Conservation (phyloP, 2,888 invertebrate species). For the Diaperis boleti region DNA sequence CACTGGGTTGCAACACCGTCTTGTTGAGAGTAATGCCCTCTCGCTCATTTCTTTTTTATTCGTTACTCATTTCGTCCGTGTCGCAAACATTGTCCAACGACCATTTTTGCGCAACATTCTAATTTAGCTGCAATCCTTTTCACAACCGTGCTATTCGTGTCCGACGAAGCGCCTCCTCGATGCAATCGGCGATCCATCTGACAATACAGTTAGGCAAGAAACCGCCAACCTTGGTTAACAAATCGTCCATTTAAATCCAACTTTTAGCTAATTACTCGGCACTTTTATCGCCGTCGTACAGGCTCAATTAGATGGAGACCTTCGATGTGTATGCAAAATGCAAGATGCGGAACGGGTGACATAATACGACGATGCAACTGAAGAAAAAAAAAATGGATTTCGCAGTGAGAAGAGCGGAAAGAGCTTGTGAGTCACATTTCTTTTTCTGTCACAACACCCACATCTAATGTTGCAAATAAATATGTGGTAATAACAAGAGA, state of each 20-base stretch:
- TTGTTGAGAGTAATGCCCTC: too few relatives aligned
- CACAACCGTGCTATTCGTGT: too few relatives aligned
- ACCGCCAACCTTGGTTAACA: constrained; percentile 13
- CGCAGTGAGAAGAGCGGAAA: too few relatives aligned
- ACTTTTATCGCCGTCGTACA: too few relatives aligned
- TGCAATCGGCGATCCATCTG: neutral
- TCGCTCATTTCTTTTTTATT: too few relatives aligned
- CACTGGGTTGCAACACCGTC: too few relatives aligned
- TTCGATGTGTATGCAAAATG: constrained; percentile 19
- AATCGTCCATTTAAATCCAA: constrained; percentile 17
- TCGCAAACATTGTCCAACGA: too few relatives aligned
- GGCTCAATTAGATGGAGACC: constrained; percentile 7
- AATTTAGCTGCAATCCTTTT: neutral
- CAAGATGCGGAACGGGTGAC: constrained; percentile 22
- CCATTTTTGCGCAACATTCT: constrained; percentile 1
- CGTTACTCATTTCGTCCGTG: too few relatives aligned
- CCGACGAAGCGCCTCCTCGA: too few relatives aligned
- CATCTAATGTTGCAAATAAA: too few relatives aligned
- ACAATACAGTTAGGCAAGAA: constrained; percentile 5
- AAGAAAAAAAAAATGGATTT: constrained; percentile 4
- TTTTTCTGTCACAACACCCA: too few relatives aligned
- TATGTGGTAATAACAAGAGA: too few relatives aligned
- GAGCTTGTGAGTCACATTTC: neutral
- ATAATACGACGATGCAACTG: constrained; percentile 4
- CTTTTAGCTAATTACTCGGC: constrained; percentile 12